Conservation (phyloP, 2,113 vertebrate genomes). For the Gymnobelideus leadbeateri region DNA sequence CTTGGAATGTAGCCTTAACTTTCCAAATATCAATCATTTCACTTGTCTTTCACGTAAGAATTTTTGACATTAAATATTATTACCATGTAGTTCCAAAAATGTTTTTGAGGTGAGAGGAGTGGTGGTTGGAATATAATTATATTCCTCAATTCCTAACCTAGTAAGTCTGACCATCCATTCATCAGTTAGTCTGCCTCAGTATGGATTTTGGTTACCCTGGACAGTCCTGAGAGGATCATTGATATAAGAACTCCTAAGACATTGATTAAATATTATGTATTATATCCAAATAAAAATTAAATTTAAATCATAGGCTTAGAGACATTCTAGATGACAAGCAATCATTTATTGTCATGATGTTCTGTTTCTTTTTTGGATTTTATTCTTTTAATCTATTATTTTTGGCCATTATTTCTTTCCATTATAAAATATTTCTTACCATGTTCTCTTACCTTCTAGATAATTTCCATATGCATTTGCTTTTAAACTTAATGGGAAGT, state of each 20-base stretch:
- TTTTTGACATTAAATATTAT: background rate
- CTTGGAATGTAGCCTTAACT: background rate
- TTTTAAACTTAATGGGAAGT: background rate
- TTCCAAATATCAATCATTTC: background rate
- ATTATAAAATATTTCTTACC: background rate
- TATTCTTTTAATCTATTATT: background rate
- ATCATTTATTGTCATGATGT: background rate
- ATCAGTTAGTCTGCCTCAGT: conserved; percentile 1
- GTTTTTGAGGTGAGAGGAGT: background rate
- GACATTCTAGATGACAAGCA: background rate
- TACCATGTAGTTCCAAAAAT: background rate
- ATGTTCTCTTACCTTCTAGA: background rate
- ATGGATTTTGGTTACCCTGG: background rate
- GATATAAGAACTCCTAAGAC: background rate
- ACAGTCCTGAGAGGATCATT: background rate
- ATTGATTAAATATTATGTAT: background rate
- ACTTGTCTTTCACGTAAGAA: conserved; percentile 19
- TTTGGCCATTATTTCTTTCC: background rate
- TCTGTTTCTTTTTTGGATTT: conserved; percentile 41
- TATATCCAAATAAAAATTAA: background rate
- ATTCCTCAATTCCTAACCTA: background rate
- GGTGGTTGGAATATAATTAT: conserved; percentile 24
- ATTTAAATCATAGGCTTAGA: conserved; percentile 7
- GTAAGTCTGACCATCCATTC: background rate
- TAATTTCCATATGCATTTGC: background rate